Evolutionary conservation across 2,888 invertebrate species (phyloP).

Genomic region (Xylocampa areola): DNA sequence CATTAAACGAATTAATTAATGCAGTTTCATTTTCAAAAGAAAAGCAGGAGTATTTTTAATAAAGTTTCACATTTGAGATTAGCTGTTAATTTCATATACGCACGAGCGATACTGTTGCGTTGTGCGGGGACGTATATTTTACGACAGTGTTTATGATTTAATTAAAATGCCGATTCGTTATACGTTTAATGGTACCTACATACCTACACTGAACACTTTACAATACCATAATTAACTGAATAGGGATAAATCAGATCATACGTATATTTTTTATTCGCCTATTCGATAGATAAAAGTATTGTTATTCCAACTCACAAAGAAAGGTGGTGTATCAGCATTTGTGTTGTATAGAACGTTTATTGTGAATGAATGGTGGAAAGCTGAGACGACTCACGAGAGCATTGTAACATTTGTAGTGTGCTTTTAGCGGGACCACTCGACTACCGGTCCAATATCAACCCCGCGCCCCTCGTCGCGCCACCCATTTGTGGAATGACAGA

Average conservation of each 20-base stretch:
- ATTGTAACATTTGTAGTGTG: conserved; percentile 61
- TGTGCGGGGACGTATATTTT: no score
- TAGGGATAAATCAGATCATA: no score
- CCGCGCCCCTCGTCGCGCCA: conserved; percentile 43
- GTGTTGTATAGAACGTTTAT: conserved; percentile 45
- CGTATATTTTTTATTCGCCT: no score
- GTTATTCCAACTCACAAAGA: conserved; percentile 5
- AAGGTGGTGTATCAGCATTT: conserved; percentile 34
- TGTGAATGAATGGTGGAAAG: conserved; percentile 58
- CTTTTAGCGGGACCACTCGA: conserved; percentile 63
- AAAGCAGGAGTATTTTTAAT: conserved; percentile 10
- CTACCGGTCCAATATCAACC: conserved; percentile 51
- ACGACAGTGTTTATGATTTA: no score
- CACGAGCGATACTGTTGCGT: no score
- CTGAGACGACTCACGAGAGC: conserved; percentile 58
- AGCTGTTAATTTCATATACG: conserved; percentile 2
- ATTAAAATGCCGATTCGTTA: no score
- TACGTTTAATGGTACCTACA: no score
- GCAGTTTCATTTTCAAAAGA: conserved; percentile 17
- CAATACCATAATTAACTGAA: no score
- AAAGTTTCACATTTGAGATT: conserved; percentile 15
- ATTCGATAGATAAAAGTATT: no score
- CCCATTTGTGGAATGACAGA: conserved; percentile 63
- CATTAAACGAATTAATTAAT: conserved; percentile 43
- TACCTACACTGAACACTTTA: no score